A percentile compares a stretch with the other conserved stretches of the same genome.
Evolutionary conservation across 2,888 invertebrate genomes (phyloP).

Genomic region (Lepidocyrtinus sp.): DNA sequence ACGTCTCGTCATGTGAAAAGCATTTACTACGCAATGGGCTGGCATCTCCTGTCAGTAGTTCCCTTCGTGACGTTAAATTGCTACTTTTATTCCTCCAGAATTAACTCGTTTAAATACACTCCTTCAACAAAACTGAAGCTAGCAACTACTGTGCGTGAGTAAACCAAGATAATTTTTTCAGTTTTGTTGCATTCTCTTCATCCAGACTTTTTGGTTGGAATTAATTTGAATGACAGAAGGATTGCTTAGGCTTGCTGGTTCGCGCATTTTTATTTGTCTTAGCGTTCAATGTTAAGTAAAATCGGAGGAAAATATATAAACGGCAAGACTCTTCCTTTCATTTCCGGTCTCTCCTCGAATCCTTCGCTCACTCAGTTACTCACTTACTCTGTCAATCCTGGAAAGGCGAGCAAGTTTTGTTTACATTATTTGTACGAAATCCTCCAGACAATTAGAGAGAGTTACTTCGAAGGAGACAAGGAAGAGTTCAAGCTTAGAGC

Average conservation of each 20-base stretch:
- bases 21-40: too few species aligned
- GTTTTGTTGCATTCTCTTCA: conserved; percentile 11
- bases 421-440: conserved; percentile 26
- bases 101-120: conserved; percentile 2
- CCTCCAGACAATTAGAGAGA: conserved; percentile 16
- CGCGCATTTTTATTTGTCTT: not conserved
- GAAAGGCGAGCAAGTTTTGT: conserved; percentile 1
- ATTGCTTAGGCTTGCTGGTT: conserved; percentile 51
- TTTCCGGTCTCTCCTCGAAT: too few species aligned
- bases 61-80: too few species aligned
- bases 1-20: conserved; percentile 58
- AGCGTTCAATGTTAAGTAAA: conserved; percentile 10
- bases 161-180: too few species aligned
- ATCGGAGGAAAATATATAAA: conserved; percentile 13
- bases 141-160: too few species aligned
- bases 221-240: conserved; percentile 58
- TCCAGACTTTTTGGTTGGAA: conserved; percentile 47
- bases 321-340: conserved; percentile 14
- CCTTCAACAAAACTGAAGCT: not conserved
- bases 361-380: conserved; percentile 11
- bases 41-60: too few species aligned
- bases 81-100: not conserved
- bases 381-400: conserved; percentile 40
- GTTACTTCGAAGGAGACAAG: not conserved
- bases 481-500: not conserved